Percentiles rank a stretch among this genome's conserved stretches.
phyloP scores from a whole-genome alignment of 2,888 invertebrate genomes.

The Schizaphis graminum region DNA sequence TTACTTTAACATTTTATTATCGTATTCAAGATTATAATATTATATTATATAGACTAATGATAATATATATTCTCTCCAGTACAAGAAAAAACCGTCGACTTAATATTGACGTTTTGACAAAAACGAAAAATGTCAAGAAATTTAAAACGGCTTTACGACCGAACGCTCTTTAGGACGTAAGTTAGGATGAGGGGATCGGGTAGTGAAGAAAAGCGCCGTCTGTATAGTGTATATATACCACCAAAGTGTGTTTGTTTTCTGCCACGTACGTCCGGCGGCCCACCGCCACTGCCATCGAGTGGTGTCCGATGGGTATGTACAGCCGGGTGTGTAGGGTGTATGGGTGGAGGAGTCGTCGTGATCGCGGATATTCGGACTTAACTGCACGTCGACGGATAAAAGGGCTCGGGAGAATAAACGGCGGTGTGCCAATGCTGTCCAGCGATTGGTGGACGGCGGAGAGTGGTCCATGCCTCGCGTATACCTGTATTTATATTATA shows the following conservation, averaged over 20 bases:
- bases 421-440: slow-evolving; percentile 50
- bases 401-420: slow-evolving; percentile 55
- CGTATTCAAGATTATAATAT: neutral
- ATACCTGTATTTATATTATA: slow-evolving; percentile 5
- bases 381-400: slow-evolving; percentile 49
- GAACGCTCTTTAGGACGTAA: neutral
- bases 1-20: neutral
- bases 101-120: neutral
- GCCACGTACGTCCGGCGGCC: slow-evolving; percentile 12
- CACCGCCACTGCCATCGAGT: neutral
- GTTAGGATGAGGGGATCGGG: neutral
- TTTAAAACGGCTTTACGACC: neutral
- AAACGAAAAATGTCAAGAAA: neutral
- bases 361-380: slow-evolving; percentile 20
- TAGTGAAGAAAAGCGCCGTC: neutral
- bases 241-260: slow-evolving; percentile 44
- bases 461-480: neutral
- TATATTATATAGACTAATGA: neutral
- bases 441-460: neutral
- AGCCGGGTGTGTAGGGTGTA: neutral
- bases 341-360: neutral
- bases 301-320: neutral
- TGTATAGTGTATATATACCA: neutral
- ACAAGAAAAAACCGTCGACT: neutral
- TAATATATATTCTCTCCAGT: neutral